Evolutionary conservation across 2,888 invertebrate genomes (phyloP).

Genomic region (Phragmatobia fuliginosa): DNA sequence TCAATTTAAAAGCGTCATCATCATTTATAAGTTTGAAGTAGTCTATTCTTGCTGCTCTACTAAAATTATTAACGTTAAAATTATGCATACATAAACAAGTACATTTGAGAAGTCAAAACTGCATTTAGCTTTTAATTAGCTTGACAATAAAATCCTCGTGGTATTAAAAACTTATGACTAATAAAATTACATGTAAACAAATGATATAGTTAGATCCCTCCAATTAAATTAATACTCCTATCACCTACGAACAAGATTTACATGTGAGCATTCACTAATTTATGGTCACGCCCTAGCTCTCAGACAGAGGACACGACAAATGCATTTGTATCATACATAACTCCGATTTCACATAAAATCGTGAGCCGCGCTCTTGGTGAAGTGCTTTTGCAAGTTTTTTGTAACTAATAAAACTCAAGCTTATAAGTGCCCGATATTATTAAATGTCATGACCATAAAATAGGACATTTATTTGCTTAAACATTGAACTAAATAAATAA

Average conservation of each 20-base stretch:
- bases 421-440: constrained; percentile 43
- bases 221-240: constrained; percentile 10
- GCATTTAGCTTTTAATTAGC: neutral
- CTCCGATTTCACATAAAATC: constrained; percentile 18
- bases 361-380: constrained; percentile 24
- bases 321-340: constrained; percentile 24
- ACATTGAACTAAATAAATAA: neutral
- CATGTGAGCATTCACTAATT: constrained; percentile 26
- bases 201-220: neutral
- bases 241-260: constrained; percentile 16
- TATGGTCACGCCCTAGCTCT: constrained; percentile 29
- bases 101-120: neutral
- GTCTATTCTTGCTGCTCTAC: too few species aligned
- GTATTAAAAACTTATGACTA: neutral
- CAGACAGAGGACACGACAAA: constrained; percentile 33
- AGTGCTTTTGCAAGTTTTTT: constrained; percentile 43
- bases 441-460: constrained; percentile 61
- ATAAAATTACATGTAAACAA: neutral
- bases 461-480: constrained; percentile 58
- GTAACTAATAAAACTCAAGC: constrained; percentile 26
- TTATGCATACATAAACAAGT: too few species aligned
- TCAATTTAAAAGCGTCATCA: too few species aligned
- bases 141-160: neutral
- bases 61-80: neutral
- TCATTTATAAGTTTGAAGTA: too few species aligned